phyloP scores from a whole-genome alignment of 2,113 vertebrate genomes.

The Ibidorhyncha struthersii region DNA sequence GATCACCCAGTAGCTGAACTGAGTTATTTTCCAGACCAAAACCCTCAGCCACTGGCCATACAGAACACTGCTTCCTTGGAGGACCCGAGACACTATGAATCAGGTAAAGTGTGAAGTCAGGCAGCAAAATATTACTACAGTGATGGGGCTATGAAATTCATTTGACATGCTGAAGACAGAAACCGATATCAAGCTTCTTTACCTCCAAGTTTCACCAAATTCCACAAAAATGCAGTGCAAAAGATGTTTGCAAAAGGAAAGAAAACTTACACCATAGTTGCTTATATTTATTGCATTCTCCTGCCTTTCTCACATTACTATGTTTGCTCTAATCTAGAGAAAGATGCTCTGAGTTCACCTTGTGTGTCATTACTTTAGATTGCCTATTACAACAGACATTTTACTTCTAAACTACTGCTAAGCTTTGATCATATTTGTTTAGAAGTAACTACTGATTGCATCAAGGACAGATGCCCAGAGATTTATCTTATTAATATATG shows the following conservation, averaged over 20 bases:
- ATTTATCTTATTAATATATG: not conserved
- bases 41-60: fast-evolving
- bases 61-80: not conserved
- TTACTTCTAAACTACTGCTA: not conserved
- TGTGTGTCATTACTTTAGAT: not conserved
- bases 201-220: not conserved
- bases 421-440: not conserved
- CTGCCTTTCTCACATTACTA: not conserved
- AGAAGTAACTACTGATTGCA: not conserved
- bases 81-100: not conserved
- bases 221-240: not conserved
- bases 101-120: not conserved
- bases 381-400: not conserved
- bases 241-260: not conserved
- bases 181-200: not conserved
- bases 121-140: not conserved
- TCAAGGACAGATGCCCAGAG: not conserved
- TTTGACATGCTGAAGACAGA: not conserved
- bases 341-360: not conserved
- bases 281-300: not conserved
- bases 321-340: not conserved
- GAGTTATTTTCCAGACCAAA: not conserved
- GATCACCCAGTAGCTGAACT: too few relatives aligned
- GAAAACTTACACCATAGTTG: not conserved
- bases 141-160: not conserved